A percentile compares a stretch with the other conserved stretches of the same genome.
Conservation (phyloP, 2,113 vertebrate species). For the Lepidothrix coronata region DNA sequence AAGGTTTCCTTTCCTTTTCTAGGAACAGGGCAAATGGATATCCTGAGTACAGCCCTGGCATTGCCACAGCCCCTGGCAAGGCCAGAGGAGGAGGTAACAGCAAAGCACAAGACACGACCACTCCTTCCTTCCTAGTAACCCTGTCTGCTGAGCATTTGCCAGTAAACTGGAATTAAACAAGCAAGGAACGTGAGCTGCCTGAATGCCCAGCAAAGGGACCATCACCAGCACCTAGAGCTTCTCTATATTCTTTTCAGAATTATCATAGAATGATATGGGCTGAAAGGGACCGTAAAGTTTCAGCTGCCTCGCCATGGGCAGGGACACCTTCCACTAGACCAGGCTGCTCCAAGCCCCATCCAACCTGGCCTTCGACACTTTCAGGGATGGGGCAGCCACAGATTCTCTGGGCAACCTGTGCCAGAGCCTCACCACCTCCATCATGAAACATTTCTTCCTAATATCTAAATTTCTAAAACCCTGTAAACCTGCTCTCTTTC, state of each 20-base stretch:
- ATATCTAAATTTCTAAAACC: background rate
- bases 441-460: background rate
- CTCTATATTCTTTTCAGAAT: background rate
- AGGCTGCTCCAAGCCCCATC: background rate
- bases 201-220: background rate
- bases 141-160: background rate
- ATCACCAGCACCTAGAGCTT: background rate
- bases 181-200: background rate
- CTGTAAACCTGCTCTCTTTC: background rate
- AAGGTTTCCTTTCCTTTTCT: background rate
- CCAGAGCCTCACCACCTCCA: background rate
- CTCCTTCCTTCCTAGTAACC: background rate
- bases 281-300: background rate
- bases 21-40: background rate
- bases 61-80: background rate
- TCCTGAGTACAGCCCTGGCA: background rate
- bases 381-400: background rate
- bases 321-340: background rate
- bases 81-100: background rate
- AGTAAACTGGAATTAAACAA: background rate
- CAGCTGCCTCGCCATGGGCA: background rate
- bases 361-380: background rate
- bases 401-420: background rate
- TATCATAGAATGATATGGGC: background rate
- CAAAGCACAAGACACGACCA: background rate